phyloP scores from a whole-genome alignment of 2,113 vertebrate species.

The Odontophorus gujanensis region DNA sequence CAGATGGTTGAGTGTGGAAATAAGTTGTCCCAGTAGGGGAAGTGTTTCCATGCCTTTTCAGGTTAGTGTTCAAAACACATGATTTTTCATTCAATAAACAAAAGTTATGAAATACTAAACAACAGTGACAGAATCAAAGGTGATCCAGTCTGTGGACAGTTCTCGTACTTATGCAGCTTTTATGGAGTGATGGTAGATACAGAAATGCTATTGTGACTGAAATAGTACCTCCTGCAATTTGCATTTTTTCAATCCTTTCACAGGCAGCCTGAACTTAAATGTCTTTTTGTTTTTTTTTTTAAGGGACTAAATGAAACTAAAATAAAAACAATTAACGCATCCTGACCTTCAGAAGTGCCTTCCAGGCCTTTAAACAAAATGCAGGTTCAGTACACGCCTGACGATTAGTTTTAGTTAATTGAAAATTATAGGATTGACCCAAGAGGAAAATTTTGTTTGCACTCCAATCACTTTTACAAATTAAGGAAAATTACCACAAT shows the following conservation, averaged over 20 bases:
- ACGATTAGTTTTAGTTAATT: slow-evolving; percentile 88
- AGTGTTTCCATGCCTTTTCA: slow-evolving; percentile 5
- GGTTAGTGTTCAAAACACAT: neutral
- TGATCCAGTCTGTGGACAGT: neutral
- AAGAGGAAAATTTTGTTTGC: slow-evolving; percentile 90
- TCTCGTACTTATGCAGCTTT: neutral
- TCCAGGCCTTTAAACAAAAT: slow-evolving; percentile 85
- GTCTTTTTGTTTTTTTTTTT: slow-evolving; percentile 19
- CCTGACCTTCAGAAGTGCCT: slow-evolving; percentile 81
- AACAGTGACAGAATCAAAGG: slow-evolving; percentile 11
- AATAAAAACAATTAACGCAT: slow-evolving; percentile 77
- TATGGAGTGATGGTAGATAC: neutral
- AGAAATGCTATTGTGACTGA: slow-evolving; percentile 42
- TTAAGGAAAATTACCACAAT: slow-evolving; percentile 89
- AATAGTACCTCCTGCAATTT: slow-evolving; percentile 39
- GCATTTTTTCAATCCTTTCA: slow-evolving; percentile 32
- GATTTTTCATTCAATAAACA: neutral
- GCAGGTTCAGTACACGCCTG: slow-evolving; percentile 79
- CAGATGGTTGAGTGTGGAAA: slow-evolving; percentile 35
- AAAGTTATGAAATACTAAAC: neutral
- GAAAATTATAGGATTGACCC: slow-evolving; percentile 90
- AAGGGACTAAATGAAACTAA: slow-evolving; percentile 56
- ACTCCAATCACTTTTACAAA: slow-evolving; percentile 89
- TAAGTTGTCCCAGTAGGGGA: slow-evolving; percentile 22
- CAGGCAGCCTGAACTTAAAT: slow-evolving; percentile 33